These are phyloP conservation scores for Leptodactylus fuscus DNA, from an alignment of 2,113 vertebrate species.

Conservation along the genomic window DNA sequence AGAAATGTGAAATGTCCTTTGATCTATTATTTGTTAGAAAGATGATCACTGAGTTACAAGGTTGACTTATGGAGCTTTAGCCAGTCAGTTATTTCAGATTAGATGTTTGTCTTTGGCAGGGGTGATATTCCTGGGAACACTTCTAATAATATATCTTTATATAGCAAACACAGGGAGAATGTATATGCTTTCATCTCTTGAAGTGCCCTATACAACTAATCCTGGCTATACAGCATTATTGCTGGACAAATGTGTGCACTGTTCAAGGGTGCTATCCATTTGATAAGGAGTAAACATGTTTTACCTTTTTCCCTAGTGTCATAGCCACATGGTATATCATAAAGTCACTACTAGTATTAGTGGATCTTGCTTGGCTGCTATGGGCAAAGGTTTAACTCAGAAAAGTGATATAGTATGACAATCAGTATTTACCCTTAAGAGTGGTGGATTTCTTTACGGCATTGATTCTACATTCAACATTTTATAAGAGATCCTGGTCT, in stretches of 20 bases:
- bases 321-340: too few relatives aligned
- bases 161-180: background rate
- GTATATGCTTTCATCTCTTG: background rate
- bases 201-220: background rate
- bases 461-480: too few relatives aligned
- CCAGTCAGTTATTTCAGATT: slow-evolving; percentile 10
- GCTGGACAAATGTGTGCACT: background rate
- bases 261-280: background rate
- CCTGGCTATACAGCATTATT: background rate
- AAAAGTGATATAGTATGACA: too few relatives aligned
- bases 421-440: too few relatives aligned
- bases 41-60: background rate
- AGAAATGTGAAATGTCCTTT: slow-evolving; percentile 10
- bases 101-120: slow-evolving; percentile 3
- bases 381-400: background rate
- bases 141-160: background rate
- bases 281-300: too few relatives aligned
- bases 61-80: background rate
- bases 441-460: too few relatives aligned
- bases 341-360: too few relatives aligned
- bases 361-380: background rate
- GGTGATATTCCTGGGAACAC: background rate
- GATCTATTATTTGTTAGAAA: slow-evolving; percentile 1
- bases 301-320: too few relatives aligned
- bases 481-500: too few relatives aligned